Conservation (phyloP, 2,113 vertebrate species). For the Grantiella picta region DNA sequence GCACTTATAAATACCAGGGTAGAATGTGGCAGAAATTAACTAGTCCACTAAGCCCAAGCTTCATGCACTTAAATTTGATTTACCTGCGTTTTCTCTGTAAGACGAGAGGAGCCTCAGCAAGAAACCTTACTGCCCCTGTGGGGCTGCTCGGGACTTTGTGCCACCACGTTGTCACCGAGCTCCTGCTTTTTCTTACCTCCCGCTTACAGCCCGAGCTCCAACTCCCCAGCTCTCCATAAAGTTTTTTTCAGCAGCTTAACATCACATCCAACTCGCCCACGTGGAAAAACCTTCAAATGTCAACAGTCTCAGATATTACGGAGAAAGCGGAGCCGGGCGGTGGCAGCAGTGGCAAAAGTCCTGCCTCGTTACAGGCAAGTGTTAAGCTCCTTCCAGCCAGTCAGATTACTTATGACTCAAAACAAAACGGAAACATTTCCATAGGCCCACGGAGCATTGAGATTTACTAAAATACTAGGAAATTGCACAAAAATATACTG, state of each 20-base stretch:
- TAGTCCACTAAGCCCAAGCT: background rate
- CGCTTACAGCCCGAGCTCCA: background rate
- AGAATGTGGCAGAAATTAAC: no score
- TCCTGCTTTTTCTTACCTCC: background rate
- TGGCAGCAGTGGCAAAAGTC: background rate
- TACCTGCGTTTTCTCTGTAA: background rate
- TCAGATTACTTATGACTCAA: background rate
- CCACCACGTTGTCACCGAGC: rapidly evolving
- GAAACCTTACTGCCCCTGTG: rapidly evolving
- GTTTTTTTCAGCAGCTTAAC: background rate
- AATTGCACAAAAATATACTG: background rate
- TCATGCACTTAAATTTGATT: background rate
- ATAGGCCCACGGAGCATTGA: background rate
- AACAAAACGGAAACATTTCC: background rate
- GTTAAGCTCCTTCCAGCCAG: background rate
- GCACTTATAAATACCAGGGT: background rate
- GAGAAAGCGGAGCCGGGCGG: background rate
- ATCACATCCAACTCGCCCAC: background rate
- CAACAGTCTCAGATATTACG: background rate
- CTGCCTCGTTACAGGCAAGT: rapidly evolving
- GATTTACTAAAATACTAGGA: background rate
- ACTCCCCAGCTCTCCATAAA: background rate
- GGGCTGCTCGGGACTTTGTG: background rate
- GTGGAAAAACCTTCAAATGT: background rate
- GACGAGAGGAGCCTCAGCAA: rapidly evolving